phyloP scores from a whole-genome alignment of 1,140 invertebrate species.

The Ceratina australensis region DNA sequence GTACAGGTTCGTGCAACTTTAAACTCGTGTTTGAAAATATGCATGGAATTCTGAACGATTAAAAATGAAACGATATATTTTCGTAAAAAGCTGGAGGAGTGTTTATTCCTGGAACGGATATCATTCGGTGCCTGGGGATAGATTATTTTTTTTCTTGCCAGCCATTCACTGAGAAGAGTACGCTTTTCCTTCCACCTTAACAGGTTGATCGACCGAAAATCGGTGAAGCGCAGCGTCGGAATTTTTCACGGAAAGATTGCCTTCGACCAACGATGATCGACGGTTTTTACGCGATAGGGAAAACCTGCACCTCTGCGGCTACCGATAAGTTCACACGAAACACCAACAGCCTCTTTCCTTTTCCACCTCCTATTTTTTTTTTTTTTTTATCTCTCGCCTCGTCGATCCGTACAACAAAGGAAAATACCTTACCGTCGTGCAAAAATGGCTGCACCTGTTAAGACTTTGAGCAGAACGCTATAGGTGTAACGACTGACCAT shows the following conservation, averaged over 20 bases:
- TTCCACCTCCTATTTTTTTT: neutral
- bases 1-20: too few species aligned
- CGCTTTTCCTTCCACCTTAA: neutral
- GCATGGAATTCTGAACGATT: too few species aligned
- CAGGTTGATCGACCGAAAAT: conserved; percentile 9
- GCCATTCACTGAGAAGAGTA: neutral
- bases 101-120: too few species aligned
- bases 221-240: neutral
- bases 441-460: too few species aligned
- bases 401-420: neutral
- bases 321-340: conserved; percentile 15
- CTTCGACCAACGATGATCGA: conserved; percentile 5
- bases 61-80: too few species aligned
- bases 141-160: neutral
- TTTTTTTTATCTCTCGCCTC: neutral
- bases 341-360: neutral
- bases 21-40: too few species aligned
- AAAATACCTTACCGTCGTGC: too few species aligned
- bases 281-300: neutral
- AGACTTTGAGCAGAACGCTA: too few species aligned
- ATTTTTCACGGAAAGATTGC: conserved; percentile 22
- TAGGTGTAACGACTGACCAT: too few species aligned
- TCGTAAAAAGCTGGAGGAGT: too few species aligned
- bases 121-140: too few species aligned
- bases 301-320: neutral